Conservation (phyloP, 2,797 vertebrate species). For the Pseudochirops cupreus region DNA sequence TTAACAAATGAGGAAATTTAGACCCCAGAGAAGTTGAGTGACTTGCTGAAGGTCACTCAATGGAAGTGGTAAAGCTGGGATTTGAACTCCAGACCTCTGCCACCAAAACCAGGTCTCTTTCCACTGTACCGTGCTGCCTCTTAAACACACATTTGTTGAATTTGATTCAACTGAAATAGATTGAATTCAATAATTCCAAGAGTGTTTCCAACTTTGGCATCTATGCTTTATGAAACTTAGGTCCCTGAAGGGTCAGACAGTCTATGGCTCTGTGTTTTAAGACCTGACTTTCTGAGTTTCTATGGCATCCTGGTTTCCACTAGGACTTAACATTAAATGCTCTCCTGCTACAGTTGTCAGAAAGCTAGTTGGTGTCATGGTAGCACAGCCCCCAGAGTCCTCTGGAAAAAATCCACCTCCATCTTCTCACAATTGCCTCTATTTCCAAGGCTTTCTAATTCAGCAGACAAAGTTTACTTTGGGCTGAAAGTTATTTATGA, state of each 20-base stretch:
- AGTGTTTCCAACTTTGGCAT: background rate
- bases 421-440: background rate
- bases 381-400: background rate
- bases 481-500: background rate
- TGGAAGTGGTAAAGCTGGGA: background rate
- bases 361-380: background rate
- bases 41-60: background rate
- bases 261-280: background rate
- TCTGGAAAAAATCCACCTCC: background rate
- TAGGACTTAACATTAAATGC: background rate
- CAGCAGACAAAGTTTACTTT: constrained; percentile 9
- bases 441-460: constrained; percentile 1
- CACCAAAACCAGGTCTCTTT: background rate
- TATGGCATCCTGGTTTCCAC: background rate
- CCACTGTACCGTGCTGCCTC: background rate
- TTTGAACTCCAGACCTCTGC: background rate
- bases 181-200: background rate
- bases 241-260: background rate
- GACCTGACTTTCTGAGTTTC: background rate
- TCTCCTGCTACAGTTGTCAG: background rate
- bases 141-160: background rate
- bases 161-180: background rate
- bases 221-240: background rate
- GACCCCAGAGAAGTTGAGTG: background rate
- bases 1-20: background rate